Conservation (phyloP, 1,140 invertebrate species). For the Drosophila sp. region DNA sequence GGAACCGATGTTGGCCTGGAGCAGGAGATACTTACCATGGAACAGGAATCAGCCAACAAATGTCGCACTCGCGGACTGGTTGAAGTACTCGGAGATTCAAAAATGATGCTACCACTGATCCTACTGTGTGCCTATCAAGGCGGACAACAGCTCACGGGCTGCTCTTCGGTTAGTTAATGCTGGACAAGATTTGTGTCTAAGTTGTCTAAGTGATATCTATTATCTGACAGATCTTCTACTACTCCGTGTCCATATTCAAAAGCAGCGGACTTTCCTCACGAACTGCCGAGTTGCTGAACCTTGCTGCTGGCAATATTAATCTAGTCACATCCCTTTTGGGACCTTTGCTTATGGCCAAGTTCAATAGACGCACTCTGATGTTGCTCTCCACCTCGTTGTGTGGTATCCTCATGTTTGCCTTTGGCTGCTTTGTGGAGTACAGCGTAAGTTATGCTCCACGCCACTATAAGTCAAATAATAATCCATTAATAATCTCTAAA, state of each 20-base stretch:
- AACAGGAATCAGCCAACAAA: slow-evolving; percentile 61
- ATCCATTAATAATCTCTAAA: too few species aligned
- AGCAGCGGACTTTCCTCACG: slow-evolving; percentile 86
- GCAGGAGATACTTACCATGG: slow-evolving; percentile 83
- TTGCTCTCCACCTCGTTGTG: slow-evolving; percentile 86
- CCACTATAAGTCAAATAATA: too few species aligned
- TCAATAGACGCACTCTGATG: slow-evolving; percentile 86
- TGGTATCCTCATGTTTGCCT: slow-evolving; percentile 85
- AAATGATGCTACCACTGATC: slow-evolving; percentile 87
- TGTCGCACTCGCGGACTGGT: slow-evolving; percentile 85
- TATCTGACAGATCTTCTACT: slow-evolving; percentile 88
- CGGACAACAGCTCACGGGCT: slow-evolving; percentile 93
- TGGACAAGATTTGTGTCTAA: neutral
- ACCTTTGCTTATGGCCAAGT: slow-evolving; percentile 86
- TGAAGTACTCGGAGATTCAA: slow-evolving; percentile 43
- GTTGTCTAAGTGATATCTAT: neutral
- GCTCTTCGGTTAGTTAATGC: slow-evolving; percentile 90
- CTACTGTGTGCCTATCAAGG: slow-evolving; percentile 90
- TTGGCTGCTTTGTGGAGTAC: slow-evolving; percentile 86
- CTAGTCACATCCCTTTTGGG: slow-evolving; percentile 88
- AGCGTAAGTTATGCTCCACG: slow-evolving; percentile 85
- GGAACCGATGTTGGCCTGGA: slow-evolving; percentile 71
- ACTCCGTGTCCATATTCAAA: slow-evolving; percentile 89
- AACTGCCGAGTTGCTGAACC: slow-evolving; percentile 87
- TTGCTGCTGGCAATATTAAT: slow-evolving; percentile 89